Evolutionary conservation across 2,888 invertebrate genomes (phyloP), one percentile per base, ranked within the genome.

Genomic region (Cylloceria caligata): DNA sequence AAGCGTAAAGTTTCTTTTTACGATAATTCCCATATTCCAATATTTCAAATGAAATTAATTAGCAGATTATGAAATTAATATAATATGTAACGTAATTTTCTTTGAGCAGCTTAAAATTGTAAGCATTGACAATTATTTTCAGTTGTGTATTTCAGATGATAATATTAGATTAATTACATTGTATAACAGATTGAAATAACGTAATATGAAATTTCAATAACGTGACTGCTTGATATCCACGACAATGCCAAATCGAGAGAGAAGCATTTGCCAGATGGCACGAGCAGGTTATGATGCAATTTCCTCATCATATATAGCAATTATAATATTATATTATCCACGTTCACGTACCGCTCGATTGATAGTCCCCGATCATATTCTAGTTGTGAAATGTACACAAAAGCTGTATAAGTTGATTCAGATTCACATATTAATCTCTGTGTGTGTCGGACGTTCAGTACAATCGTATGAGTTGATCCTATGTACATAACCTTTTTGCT

Each of bases 321-420:
- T 71, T 42, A 57, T 71, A 9, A 30, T 13, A 52, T n/a, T n/a
- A 24, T 57, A 71, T 71, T n/a, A 42, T 71, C 55, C 16, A 16
- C 24, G 42, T 11, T 16, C 27, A 42, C n/a, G 42, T 11, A 24
- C 4, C 19, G n/a, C 11, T 24, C 42, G 57, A 71, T 71, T 71
- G 57, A 57, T 71, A 71, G 57, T 71, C 45, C 42, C 27, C 13
- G 27, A 13, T 57, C 57, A n/a, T 21, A 16, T 34, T 30, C 13
- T 24, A 6, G 39, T 45, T 30, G 47, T 45, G 30, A 19, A 67
- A 67, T 47, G 65, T 30, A 27, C n/a, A 47, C 65, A 30, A 45
- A 16, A 30, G 65, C 45, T 19, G 34, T 49, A 47, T n/a, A 36
- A 6, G 19, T 49, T 36, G 34, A 5, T 13, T 21, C n/a, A 13